Evolutionary conservation across 2,888 invertebrate genomes (phyloP).

Genomic region (Tenthredo scrophulariae): DNA sequence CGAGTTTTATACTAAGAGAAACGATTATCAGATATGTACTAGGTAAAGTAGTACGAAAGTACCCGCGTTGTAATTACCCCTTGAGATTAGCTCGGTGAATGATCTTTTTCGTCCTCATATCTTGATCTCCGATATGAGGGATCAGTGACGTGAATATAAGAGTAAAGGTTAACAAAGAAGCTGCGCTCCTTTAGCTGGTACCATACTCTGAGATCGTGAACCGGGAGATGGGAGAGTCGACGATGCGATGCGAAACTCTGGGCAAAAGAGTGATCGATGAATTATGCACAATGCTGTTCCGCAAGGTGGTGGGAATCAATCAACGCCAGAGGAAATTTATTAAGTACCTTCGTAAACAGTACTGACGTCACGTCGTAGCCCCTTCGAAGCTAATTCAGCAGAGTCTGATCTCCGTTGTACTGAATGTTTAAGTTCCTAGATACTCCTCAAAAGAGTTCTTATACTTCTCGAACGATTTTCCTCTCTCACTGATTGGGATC

Average conservation of each 20-base stretch:
- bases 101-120: neutral
- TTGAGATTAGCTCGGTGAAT: slow-evolving; percentile 10
- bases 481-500: neutral
- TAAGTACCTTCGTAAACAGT: slow-evolving; percentile 32
- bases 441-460: too few relatives aligned
- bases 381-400: slow-evolving; percentile 3
- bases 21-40: neutral
- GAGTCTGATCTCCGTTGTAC: neutral
- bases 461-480: neutral
- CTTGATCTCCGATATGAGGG: slow-evolving; percentile 4
- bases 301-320: slow-evolving; percentile 49
- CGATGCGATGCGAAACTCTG: neutral
- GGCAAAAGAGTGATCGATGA: slow-evolving; percentile 38
- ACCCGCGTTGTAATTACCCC: neutral
- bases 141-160: slow-evolving; percentile 28
- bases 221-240: neutral
- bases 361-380: slow-evolving; percentile 16
- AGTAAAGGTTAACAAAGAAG: slow-evolving; percentile 15
- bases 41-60: neutral
- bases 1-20: slow-evolving; percentile 1
- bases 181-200: neutral
- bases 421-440: neutral
- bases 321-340: slow-evolving; percentile 49
- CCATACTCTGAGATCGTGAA: neutral
- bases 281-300: slow-evolving; percentile 45